Evolutionary conservation across 2,113 vertebrate species (phyloP).

Genomic region (Gyps fulvus): DNA sequence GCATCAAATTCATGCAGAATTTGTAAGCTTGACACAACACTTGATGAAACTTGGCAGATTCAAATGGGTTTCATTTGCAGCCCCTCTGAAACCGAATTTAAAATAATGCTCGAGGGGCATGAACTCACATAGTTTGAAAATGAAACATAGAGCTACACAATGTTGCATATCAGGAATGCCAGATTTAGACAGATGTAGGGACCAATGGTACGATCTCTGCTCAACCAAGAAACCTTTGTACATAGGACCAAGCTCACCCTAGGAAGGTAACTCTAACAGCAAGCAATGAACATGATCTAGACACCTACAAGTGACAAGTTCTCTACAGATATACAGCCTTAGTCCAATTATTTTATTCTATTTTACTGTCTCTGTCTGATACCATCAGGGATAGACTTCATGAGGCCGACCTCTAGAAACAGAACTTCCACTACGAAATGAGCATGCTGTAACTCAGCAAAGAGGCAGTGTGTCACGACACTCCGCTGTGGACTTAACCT

Average conservation of each 20-base stretch:
- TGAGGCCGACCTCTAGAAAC: neutral
- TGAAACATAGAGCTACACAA: neutral
- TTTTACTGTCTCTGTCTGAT: neutral
- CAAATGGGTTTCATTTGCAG: neutral
- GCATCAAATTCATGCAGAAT: neutral
- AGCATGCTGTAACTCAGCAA: fast-evolving
- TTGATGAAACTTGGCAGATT: neutral
- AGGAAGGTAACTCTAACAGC: neutral
- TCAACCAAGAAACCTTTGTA: neutral
- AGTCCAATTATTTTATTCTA: neutral
- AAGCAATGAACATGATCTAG: neutral
- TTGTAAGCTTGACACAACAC: neutral
- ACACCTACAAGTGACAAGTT: neutral
- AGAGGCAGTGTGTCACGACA: fast-evolving
- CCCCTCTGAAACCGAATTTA: neutral
- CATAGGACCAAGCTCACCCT: neutral
- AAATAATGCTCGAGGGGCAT: neutral
- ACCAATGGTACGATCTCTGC: neutral
- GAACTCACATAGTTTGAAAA: neutral
- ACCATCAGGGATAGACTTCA: neutral
- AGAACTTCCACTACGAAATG: neutral
- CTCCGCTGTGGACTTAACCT: neutral
- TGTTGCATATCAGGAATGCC: neutral
- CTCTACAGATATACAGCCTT: neutral
- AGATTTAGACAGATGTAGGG: neutral